Evolutionary conservation across 1,140 invertebrate species (phyloP), one percentile per base, ranked within the genome.

Genomic region (Metaphire vulgaris): DNA sequence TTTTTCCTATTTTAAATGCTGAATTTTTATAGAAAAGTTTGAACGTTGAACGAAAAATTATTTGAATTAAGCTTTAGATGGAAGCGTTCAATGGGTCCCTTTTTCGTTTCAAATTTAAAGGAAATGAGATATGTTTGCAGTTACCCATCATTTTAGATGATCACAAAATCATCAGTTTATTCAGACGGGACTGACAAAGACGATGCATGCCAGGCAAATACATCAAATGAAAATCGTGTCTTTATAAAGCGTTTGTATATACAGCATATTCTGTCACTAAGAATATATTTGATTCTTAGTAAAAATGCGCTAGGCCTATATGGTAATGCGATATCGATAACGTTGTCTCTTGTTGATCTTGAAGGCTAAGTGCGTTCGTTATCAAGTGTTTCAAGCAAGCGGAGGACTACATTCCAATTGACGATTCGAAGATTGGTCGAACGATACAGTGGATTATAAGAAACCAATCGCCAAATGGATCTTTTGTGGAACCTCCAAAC

Each of bases 311-410:
- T 56, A 56, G 41, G 41, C 41, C 41, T 56, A 56, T 21, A 56
- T 56, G 21, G 21, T 56, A 12, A 56, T 56, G 41, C 21, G 21
- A 26, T 75, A 76, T 21, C 79, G 92, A 91, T 91, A 88, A 98
- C 77, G 98, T 96, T 1, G 93, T 95, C 1, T 95, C 96, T 83
- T 93, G 96, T 0, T 93, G 15, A 85, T 95, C 2, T 85, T 90
- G 32, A 98, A 94, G 91, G 87, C 98, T 98, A 78, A 98, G 96
- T 0, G 93, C 96, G 0, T 96, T 96, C 82, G 94, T 96, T 0
- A 90, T 90, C 0, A 90, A 93, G 79, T 92, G 94, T 33, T 91
- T 98, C 82, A 89, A 90, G 31, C 92, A 94, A 85, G 94, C 94
- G 1, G 88, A 90, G 72, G 86, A 89, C 33, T 91, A 92, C 83